Percentiles rank a stretch among this genome's conserved stretches.
phyloP scores from a whole-genome alignment of 2,113 vertebrate genomes.

The Oriolus oriolus region DNA sequence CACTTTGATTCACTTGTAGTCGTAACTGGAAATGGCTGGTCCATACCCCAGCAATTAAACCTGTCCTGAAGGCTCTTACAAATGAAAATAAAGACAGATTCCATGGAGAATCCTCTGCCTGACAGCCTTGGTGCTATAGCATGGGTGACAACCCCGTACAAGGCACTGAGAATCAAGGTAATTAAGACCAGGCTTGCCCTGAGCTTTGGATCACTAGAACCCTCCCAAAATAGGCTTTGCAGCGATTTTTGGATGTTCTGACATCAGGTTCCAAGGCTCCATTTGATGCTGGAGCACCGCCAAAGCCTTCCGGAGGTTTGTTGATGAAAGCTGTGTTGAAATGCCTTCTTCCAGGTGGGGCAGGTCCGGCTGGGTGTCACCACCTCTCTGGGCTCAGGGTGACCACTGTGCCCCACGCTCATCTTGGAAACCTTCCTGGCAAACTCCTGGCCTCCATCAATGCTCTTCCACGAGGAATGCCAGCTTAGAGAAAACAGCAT shows the following conservation, averaged over 20 bases:
- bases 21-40: not conserved
- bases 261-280: not conserved
- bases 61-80: not conserved
- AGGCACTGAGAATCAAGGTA: not conserved
- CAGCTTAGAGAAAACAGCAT: not conserved
- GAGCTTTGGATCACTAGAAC: not conserved
- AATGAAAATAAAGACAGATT: not conserved
- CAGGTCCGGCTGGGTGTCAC: not conserved
- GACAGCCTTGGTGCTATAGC: not conserved
- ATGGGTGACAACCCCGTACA: not conserved
- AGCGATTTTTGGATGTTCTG: not conserved
- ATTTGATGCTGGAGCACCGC: not conserved
- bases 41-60: not conserved
- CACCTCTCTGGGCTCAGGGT: not conserved
- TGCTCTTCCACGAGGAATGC: rapidly evolving
- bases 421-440: not conserved
- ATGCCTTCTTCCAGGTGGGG: not conserved
- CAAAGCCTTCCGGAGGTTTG: not conserved
- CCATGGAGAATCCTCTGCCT: not conserved
- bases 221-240: not conserved
- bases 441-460: not conserved
- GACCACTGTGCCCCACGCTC: rapidly evolving
- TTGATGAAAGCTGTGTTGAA: not conserved
- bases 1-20: not conserved
- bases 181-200: not conserved